Evolutionary conservation across 2,113 vertebrate genomes (phyloP).

Genomic region (Rhinolophus sinicus): DNA sequence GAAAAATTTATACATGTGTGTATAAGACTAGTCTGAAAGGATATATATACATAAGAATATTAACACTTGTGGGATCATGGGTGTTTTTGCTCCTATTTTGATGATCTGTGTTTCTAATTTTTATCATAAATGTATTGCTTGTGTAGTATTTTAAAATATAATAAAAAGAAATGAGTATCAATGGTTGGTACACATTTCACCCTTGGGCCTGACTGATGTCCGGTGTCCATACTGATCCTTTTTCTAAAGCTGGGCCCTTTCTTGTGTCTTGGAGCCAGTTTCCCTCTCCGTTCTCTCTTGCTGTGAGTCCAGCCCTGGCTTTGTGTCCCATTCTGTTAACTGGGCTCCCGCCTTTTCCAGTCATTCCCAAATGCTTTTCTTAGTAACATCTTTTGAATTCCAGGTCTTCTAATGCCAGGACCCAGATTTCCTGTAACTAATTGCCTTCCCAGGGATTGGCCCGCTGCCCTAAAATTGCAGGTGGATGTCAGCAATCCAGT

Average conservation of each 20-base stretch:
- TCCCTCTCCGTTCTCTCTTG: neutral
- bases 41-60: neutral
- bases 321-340: neutral
- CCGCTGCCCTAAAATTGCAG: neutral
- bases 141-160: neutral
- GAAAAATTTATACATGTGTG: neutral
- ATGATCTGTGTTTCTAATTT: neutral
- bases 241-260: neutral
- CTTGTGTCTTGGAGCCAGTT: neutral
- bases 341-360: neutral
- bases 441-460: neutral
- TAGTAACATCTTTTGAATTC: neutral
- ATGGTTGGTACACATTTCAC: neutral
- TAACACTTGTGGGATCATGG: neutral
- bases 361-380: neutral
- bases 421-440: neutral
- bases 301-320: neutral
- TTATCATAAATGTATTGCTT: neutral
- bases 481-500: neutral
- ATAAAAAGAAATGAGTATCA: neutral
- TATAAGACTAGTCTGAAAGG: neutral
- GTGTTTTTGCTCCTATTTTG: neutral
- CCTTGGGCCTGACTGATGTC: neutral
- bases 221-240: neutral
- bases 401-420: neutral